Conservation (phyloP, 30 jellyfish, hydroid and myxozoan genomes). For the Aurelia aurita complex sp. Pacific region DNA sequence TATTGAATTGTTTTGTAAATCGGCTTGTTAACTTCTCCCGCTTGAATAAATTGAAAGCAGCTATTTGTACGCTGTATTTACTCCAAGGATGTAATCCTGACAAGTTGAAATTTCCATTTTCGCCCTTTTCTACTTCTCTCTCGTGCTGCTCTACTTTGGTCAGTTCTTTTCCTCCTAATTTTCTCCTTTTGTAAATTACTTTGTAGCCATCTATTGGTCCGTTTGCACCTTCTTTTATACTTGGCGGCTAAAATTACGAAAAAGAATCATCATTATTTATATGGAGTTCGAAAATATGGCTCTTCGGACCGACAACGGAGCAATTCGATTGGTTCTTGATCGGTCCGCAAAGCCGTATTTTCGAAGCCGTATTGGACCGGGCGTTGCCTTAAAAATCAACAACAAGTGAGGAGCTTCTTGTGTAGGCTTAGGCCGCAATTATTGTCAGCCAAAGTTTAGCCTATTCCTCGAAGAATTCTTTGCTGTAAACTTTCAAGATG, state of each 20-base stretch:
- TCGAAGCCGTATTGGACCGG: no score
- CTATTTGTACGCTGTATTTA: constrained; percentile 52
- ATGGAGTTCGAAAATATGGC: no score
- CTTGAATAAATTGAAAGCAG: constrained; percentile 61
- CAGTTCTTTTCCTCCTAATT: constrained; percentile 33
- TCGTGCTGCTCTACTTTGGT: constrained; percentile 21
- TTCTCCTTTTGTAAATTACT: constrained; percentile 49
- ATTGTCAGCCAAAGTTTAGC: no score
- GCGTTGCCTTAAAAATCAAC: no score
- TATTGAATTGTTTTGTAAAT: constrained; percentile 22
- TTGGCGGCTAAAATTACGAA: constrained; percentile 32
- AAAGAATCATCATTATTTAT: no score
- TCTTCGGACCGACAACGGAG: no score
- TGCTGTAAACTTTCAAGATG: no score
- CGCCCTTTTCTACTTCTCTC: constrained; percentile 29
- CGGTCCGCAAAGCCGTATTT: no score
- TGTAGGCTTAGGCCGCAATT: no score
- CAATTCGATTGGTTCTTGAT: no score
- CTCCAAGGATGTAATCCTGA: constrained; percentile 79
- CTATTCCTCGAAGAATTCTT: no score
- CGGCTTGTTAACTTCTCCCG: constrained; percentile 18
- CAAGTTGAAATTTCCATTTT: constrained; percentile 26
- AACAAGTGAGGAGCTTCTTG: no score
- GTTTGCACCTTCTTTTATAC: constrained; percentile 43
- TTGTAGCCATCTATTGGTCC: constrained; percentile 66